Percentiles rank a stretch among this genome's conserved stretches.
phyloP scores from a whole-genome alignment of 2,797 vertebrate species.

The Chaetophractus vellerosus region DNA sequence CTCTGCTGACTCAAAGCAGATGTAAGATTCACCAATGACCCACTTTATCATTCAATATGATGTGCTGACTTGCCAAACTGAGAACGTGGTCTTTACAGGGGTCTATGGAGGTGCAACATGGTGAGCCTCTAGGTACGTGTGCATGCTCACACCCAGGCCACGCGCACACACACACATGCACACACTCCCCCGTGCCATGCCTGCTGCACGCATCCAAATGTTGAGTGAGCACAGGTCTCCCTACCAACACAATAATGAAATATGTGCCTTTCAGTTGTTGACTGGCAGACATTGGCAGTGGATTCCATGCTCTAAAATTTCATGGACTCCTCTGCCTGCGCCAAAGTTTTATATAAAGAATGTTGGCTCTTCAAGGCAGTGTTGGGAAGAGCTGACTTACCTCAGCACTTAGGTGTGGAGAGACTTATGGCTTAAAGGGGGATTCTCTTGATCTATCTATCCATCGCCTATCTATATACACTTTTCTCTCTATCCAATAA shows the following conservation, averaged over 20 bases:
- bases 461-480: too few relatives aligned
- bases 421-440: neutral
- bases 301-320: constrained; percentile 23
- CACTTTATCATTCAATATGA: neutral
- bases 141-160: neutral
- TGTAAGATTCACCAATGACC: neutral
- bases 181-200: accelerated
- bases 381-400: neutral
- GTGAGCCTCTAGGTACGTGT: neutral
- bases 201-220: neutral
- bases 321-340: neutral
- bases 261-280: neutral
- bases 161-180: neutral
- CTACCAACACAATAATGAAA: neutral
- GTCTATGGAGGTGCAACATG: neutral
- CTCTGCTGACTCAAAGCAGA: neutral
- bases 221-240: too few relatives aligned
- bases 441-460: neutral
- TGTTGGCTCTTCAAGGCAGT: neutral
- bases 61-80: neutral
- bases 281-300: neutral
- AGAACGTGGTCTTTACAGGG: neutral
- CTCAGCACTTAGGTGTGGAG: too few relatives aligned
- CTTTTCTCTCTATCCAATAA: neutral
- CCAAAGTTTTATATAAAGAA: constrained; percentile 28